Evolutionary conservation across 1,140 invertebrate genomes (phyloP), one percentile per base, ranked within the genome.

Genomic region (Adelges cooleyi): DNA sequence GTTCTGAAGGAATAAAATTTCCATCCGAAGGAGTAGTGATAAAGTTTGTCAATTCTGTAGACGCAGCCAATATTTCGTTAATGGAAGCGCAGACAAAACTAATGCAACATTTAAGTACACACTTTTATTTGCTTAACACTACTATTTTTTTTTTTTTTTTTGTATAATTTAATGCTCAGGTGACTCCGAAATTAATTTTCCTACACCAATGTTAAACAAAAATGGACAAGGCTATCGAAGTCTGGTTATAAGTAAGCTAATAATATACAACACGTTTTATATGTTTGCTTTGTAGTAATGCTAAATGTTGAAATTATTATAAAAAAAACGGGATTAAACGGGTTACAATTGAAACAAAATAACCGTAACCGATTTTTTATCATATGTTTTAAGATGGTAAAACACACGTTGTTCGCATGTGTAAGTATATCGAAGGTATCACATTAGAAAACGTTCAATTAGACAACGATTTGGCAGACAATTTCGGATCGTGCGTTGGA

Each of bases 401-500:
- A 33, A 18, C 1, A 9, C 25, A 62, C 22, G 42, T 23, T n/a
- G 56, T 62, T 2, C 10, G 10, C 15, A 42, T 48, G 9, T 29
- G 20, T 15, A 62, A 48, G 44, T 62, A 62, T 48, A 46, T 62
- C 8, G 46, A 48, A 27, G 56, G 56, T 15, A 25, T 29, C 29
- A 33, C 25, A 29, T 29, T 62, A 25, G n/a, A 18, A 10, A 48
- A 18, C 25, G 5, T 46, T 20, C 27, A 27, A 46, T n/a, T 46
- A 6, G 44, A 46, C 3, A 20, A 40, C 15, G 25, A 62, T 29
- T 1, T 62, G 9, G 6, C 17, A 20, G 1, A 22, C 2, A 27
- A 62, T 15, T 62, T 62, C 22, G 56, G 56, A 29, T 62, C 13
- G 25, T 62, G 27, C 46, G 40, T 62, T 48, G 56, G 42, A 20